A percentile compares a stretch with the other conserved stretches of the same genome.
Evolutionary conservation across 92 coral and sea anemone genomes (phyloP).

Genomic region (Zoanthus sociatus): DNA sequence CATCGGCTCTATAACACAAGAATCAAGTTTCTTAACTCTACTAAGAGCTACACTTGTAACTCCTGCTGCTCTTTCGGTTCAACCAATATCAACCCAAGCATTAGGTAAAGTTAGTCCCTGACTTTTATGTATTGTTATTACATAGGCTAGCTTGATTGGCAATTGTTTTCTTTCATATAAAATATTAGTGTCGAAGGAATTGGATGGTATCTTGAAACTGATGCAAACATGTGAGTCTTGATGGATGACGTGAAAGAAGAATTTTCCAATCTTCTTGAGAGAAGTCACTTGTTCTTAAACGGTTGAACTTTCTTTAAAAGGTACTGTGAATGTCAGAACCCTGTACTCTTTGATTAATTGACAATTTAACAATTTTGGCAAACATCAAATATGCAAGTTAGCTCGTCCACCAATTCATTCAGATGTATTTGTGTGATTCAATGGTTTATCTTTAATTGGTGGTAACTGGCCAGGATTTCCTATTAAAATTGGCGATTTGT

Average conservation of each 20-base stretch:
- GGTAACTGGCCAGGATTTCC: slow-evolving; percentile 57
- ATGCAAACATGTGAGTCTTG: not conserved
- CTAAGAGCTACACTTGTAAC: not conserved
- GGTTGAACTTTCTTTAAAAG: not conserved
- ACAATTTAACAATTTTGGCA: slow-evolving; percentile 54
- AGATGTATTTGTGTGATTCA: slow-evolving; percentile 56
- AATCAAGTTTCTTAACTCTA: slow-evolving; percentile 7
- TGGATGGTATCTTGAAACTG: slow-evolving; percentile 25
- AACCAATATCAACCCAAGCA: slow-evolving; percentile 19
- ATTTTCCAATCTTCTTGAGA: slow-evolving; percentile 1
- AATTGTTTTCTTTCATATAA: slow-evolving; percentile 60
- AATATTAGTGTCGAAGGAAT: slow-evolving; percentile 2
- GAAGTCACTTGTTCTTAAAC: slow-evolving; percentile 1
- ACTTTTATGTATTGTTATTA: slow-evolving; percentile 22
- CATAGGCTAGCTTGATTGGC: slow-evolving; percentile 48
- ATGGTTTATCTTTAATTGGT: slow-evolving; percentile 60
- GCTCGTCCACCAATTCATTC: slow-evolving; percentile 60
- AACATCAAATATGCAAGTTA: slow-evolving; percentile 64
- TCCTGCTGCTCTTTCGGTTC: slow-evolving; percentile 17
- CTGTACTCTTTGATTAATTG: slow-evolving; percentile 49
- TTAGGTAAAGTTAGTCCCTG: slow-evolving; percentile 11
- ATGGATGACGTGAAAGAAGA: slow-evolving; percentile 7
- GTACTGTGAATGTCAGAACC: slow-evolving; percentile 44
- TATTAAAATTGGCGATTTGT: not conserved
- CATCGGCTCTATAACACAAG: slow-evolving; percentile 21